Evolutionary conservation across 2,113 vertebrate species (phyloP).

Genomic region (Lanius collurio): DNA sequence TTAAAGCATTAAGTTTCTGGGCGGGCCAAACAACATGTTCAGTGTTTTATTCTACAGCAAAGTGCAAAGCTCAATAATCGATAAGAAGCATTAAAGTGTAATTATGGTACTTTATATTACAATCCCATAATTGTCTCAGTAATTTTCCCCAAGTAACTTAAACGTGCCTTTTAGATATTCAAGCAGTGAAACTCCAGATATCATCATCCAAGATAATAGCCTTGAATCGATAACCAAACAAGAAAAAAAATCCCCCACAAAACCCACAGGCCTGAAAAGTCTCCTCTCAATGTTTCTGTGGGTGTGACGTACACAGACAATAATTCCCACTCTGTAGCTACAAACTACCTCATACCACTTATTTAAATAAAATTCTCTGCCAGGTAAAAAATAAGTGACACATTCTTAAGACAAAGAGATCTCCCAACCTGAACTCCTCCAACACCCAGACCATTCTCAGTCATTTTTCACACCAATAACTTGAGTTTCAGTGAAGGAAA

Average conservation of each 20-base stretch:
- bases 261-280: not conserved
- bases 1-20: not conserved
- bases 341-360: not conserved
- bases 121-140: conserved; percentile 54
- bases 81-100: conserved; percentile 54
- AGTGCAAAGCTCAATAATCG: conserved; percentile 30
- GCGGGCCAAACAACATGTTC: not conserved
- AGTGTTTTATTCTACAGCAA: not conserved
- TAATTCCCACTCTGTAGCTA: not conserved
- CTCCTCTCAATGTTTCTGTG: not conserved
- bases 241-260: not conserved
- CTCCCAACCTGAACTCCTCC: not conserved
- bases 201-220: conserved; percentile 56
- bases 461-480: not conserved
- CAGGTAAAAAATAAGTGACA: not conserved
- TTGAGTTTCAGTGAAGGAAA: not conserved
- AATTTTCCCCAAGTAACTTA: conserved; percentile 58
- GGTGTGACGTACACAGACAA: not conserved
- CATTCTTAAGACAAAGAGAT: not conserved
- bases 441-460: not conserved
- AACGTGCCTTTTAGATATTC: conserved; percentile 1
- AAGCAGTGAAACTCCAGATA: conserved; percentile 28
- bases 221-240: conserved; percentile 39
- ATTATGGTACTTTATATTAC: conserved; percentile 61
- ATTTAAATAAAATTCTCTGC: not conserved